Conservation (phyloP, 2,797 vertebrate genomes). For the Odontamblyopus lacepedii region DNA sequence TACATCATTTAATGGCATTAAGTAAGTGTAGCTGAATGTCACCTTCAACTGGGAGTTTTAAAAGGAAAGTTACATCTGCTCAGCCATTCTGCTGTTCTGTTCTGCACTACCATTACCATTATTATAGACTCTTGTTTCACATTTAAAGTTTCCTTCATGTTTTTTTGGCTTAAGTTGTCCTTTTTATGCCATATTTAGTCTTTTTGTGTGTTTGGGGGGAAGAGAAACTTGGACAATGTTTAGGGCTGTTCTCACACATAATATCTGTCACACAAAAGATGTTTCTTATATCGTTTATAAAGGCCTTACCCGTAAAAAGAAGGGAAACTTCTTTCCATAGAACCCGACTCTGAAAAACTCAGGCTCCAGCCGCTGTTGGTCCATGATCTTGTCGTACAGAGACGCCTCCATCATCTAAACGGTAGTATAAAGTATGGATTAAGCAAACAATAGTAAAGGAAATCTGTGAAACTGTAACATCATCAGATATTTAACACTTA, state of each 20-base stretch:
- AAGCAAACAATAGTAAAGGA: background rate
- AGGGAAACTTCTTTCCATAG: conserved; percentile 98
- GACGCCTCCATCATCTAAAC: conserved; percentile 97
- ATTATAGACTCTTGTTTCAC: too few relatives aligned
- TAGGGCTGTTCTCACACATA: conserved; percentile 1
- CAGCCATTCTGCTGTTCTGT: background rate
- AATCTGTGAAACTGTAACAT: background rate
- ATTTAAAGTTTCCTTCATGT: too few relatives aligned
- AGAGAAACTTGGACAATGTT: conserved; percentile 18
- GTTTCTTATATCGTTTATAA: background rate
- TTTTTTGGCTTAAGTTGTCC: too few relatives aligned
- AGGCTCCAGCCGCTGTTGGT: conserved; percentile 95
- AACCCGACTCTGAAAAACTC: conserved; percentile 99
- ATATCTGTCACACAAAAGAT: background rate
- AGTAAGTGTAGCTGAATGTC: conserved; percentile 61
- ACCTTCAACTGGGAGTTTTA: conserved; percentile 57
- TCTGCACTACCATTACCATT: too few relatives aligned
- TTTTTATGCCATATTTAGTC: too few relatives aligned
- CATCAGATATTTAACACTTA: conserved; percentile 62
- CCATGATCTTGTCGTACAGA: conserved; percentile 99
- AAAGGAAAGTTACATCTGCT: conserved; percentile 41
- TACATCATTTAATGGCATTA: conserved; percentile 64
- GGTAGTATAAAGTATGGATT: background rate
- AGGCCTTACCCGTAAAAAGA: conserved; percentile 90
- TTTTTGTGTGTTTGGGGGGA: too few relatives aligned